Evolutionary conservation across 2,113 vertebrate species (phyloP).

Genomic region (Petaurus breviceps): DNA sequence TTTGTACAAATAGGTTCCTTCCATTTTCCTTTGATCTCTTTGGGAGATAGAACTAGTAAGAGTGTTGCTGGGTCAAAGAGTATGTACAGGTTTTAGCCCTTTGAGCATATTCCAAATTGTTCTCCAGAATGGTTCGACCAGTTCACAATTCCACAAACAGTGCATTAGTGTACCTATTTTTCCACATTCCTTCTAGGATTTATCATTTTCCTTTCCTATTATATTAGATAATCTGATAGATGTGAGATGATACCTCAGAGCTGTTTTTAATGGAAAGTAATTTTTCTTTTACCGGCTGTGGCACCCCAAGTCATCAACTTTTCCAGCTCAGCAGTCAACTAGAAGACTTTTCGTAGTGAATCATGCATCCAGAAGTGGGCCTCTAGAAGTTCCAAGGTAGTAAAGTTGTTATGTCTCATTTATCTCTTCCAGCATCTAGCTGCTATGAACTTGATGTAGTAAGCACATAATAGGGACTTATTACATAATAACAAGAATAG

Average conservation of each 20-base stretch:
- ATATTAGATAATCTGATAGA: not conserved
- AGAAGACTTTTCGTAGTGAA: not conserved
- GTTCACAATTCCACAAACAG: not conserved
- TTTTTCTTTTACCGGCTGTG: not conserved
- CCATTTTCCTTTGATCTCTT: not conserved
- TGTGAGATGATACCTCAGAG: not conserved
- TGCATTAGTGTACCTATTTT: not conserved
- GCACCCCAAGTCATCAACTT: not conserved
- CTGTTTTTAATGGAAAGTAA: not conserved
- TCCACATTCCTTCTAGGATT: not conserved
- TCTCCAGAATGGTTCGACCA: not conserved
- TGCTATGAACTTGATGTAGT: not conserved
- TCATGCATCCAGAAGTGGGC: not conserved
- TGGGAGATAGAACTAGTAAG: not conserved
- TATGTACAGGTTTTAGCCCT: not conserved
- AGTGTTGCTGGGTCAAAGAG: not conserved
- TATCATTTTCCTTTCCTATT: not conserved
- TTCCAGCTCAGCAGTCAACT: not conserved
- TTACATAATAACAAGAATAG: not conserved
- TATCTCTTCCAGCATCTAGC: not conserved
- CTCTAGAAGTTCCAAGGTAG: not conserved
- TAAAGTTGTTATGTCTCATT: not conserved
- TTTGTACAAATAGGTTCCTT: not conserved
- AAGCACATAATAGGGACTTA: not conserved
- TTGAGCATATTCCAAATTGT: not conserved